Conservation (phyloP, 2,113 vertebrate species). For the Willisornis vidua region DNA sequence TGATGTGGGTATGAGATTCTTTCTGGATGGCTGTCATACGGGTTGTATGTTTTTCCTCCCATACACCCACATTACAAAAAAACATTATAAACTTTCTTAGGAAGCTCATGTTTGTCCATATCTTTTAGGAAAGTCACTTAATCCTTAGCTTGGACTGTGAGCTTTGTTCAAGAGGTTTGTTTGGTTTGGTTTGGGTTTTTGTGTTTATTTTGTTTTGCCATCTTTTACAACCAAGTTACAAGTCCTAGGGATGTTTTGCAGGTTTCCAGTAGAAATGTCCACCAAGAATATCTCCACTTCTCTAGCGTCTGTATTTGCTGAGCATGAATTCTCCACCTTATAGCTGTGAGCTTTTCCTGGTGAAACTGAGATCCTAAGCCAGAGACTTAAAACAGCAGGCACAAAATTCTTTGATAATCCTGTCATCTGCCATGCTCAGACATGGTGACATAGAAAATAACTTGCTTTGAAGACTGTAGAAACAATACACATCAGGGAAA, state of each 20-base stretch:
- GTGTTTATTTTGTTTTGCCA: background rate
- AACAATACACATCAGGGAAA: background rate
- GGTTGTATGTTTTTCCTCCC: background rate
- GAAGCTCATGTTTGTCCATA: background rate
- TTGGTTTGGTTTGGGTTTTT: background rate
- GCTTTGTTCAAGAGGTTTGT: background rate
- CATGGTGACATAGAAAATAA: background rate
- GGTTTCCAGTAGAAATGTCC: background rate
- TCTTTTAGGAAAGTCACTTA: background rate
- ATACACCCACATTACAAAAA: background rate
- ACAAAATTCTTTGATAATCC: background rate
- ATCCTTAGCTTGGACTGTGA: background rate
- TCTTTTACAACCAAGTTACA: background rate
- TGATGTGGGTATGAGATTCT: background rate
- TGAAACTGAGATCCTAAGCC: background rate
- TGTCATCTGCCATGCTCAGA: background rate
- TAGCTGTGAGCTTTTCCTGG: background rate
- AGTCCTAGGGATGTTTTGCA: rapidly evolving
- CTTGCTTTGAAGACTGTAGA: background rate
- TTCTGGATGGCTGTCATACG: background rate
- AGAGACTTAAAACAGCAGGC: background rate
- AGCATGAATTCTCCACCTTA: background rate
- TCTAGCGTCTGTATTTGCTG: background rate
- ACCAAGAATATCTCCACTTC: background rate
- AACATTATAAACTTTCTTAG: background rate